Base-by-base conservation (phyloP, 1,140 invertebrate genomes). In the Zaprionus kolodkinae region DNA sequence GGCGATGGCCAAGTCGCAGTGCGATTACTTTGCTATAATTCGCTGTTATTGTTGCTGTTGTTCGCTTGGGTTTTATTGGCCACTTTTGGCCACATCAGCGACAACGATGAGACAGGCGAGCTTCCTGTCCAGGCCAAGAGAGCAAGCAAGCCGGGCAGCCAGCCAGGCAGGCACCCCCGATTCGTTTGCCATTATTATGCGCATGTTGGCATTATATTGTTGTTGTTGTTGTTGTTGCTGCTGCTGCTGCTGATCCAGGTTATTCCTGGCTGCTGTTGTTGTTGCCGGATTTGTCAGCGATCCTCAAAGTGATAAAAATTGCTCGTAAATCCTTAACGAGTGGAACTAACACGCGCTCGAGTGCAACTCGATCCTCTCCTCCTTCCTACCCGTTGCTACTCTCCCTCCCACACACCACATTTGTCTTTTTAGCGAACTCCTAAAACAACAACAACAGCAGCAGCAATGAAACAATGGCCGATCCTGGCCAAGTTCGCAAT, bases 271-370 rank as follows among this genome's bases (percentile, higher is more conserved):
- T 73, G 73, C 50, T 76, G 71, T 81, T 91, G 76, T 90, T 90
- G 77, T 84, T 85, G 79, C 89, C 85, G 91, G 91, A 92, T 92
- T 92, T 92, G 91, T 92, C 91, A 92, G 83, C 84, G 91, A 92
- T 92, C 79, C 88, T 92, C 80, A 92, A 92, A 92, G 91, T 92
- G 91, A 92, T 92, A 92, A 92, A 92, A 92, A 87, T 92, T 92
- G 88, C 91, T 92, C 91, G 91, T 92, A 92, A 92, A 92, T 92
- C 91, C 91, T 92, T 92, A 92, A 92, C 91, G 91, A 92, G 88
- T 91, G 79, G 81, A 89, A 89, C 85, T 89, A 89, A 89, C 85
- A 89, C 85, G 85, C 85, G 85, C 85, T 89, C 50, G 38, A 55
- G 55, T 48, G 40, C 62, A 68, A 11, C 63, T 59, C 21, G 36